phyloP scores from a whole-genome alignment of 1,140 invertebrate species.

The Ceratosolen solmsi region DNA sequence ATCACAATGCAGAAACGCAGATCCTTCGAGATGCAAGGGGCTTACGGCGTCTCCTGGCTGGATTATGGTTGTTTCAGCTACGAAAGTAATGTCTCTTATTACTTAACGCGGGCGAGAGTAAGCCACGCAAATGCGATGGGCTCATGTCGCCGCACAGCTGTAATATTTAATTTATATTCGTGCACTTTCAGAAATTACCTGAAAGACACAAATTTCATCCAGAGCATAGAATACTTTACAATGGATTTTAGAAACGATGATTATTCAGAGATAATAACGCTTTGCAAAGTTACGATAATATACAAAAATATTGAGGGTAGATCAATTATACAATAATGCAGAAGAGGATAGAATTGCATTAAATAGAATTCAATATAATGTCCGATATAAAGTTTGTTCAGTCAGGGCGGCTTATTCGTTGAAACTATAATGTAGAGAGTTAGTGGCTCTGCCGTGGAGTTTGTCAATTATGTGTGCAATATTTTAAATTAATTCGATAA shows the following conservation, averaged over 20 bases:
- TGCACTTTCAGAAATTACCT: slow-evolving; percentile 43
- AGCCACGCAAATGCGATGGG: background rate
- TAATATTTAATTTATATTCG: background rate
- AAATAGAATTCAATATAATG: no score
- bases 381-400: no score
- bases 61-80: slow-evolving; percentile 56
- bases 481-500: no score
- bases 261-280: slow-evolving; percentile 50
- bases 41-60: slow-evolving; percentile 48
- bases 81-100: slow-evolving; percentile 57
- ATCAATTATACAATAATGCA: no score
- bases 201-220: background rate
- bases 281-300: slow-evolving; percentile 38
- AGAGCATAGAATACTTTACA: slow-evolving; percentile 9
- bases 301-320: no score
- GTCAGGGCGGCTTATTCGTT: no score
- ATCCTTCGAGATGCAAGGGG: slow-evolving; percentile 57
- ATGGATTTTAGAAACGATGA: slow-evolving; percentile 15
- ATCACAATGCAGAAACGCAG: slow-evolving; percentile 11
- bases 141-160: background rate
- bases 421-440: no score
- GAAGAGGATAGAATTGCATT: no score
- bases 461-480: no score
- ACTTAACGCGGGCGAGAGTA: background rate
- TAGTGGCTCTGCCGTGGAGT: no score